Conservation (phyloP, 2,888 invertebrate genomes). For the Aleiodes leptofemur region DNA sequence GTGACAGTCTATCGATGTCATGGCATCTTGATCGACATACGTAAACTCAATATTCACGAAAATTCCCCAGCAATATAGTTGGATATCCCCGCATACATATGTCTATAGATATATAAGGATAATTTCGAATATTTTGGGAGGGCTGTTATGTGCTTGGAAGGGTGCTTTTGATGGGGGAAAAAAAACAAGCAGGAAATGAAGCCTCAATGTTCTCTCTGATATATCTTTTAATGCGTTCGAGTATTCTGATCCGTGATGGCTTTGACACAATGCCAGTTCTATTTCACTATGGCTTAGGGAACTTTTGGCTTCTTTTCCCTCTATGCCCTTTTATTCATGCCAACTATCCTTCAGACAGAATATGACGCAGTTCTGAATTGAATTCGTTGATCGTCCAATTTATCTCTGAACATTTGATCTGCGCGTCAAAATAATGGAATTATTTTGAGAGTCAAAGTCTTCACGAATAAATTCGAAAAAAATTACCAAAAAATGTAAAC, state of each 20-base stretch:
- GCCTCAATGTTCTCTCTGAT: conserved; percentile 24
- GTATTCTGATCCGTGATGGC: neutral
- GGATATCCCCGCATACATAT: conserved; percentile 12
- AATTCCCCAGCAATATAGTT: conserved; percentile 17
- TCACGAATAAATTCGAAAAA: too few species aligned
- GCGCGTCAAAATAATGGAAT: neutral
- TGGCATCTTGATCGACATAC: conserved; percentile 62
- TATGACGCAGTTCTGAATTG: neutral
- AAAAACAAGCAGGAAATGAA: conserved; percentile 31
- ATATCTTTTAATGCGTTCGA: conserved; percentile 16
- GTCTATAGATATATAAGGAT: neutral
- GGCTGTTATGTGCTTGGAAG: neutral
- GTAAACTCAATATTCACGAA: conserved; percentile 62
- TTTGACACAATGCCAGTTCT: conserved; percentile 9
- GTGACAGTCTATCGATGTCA: conserved; percentile 57
- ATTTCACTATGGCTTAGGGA: too few species aligned
- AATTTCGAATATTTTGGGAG: too few species aligned
- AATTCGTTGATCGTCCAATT: neutral
- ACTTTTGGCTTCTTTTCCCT: neutral
- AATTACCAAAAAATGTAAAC: too few species aligned
- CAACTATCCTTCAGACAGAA: neutral
- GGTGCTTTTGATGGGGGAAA: neutral
- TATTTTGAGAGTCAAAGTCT: too few species aligned
- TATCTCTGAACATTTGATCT: neutral
- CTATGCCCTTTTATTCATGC: too few species aligned